Conservation (phyloP, 2,113 vertebrate species). For the Odontesthes bonariensis region DNA sequence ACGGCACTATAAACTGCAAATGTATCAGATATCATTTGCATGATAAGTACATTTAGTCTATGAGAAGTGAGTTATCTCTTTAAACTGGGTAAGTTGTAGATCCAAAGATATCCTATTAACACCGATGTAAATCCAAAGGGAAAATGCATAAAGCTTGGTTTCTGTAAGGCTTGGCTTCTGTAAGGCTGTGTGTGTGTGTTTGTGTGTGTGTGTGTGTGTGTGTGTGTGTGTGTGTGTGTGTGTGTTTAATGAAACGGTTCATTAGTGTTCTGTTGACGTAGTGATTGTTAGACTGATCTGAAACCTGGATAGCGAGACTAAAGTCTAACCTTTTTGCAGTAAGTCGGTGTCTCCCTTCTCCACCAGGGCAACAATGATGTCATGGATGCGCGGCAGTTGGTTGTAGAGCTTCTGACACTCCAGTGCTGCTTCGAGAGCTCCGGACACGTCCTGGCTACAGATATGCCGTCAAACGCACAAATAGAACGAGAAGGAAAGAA, state of each 20-base stretch:
- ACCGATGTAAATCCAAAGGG: too few relatives aligned
- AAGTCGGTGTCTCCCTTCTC: constrained; percentile 90
- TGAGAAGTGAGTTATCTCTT: too few relatives aligned
- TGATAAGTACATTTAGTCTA: too few relatives aligned
- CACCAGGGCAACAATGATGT: constrained; percentile 87
- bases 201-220: not conserved
- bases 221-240: not conserved
- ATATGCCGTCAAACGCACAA: constrained; percentile 5
- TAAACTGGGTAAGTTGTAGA: too few relatives aligned
- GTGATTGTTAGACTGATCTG: not conserved
- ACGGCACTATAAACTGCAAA: not conserved
- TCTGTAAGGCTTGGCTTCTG: too few relatives aligned
- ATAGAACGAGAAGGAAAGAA: constrained; percentile 20
- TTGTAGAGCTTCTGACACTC: constrained; percentile 86
- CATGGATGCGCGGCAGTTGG: constrained; percentile 86
- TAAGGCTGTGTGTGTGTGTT: not conserved
- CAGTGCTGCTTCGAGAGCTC: constrained; percentile 84
- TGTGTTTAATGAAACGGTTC: not conserved
- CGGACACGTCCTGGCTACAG: constrained; percentile 83
- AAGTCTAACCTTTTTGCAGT: constrained; percentile 89
- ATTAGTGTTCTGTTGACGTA: not conserved
- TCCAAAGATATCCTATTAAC: too few relatives aligned
- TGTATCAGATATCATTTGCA: too few relatives aligned
- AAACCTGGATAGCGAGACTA: not conserved
- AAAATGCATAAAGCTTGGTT: too few relatives aligned